Conservation (phyloP, 64 coral and sea anemone genomes). For the Astreopora myriophthalma region DNA sequence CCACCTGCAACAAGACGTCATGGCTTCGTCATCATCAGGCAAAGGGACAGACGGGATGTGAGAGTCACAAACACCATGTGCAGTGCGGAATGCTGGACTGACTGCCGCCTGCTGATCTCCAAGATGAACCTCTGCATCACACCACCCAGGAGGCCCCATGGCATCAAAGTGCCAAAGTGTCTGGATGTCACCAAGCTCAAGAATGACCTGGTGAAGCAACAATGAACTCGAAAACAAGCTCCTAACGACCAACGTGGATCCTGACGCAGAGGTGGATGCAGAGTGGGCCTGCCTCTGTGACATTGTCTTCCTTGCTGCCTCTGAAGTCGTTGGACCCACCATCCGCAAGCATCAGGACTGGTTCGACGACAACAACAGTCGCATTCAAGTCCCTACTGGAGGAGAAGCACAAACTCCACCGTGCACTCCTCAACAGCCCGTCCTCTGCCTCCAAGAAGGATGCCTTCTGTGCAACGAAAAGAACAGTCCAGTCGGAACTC, state of each 20-base stretch:
- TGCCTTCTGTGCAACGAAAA: background rate
- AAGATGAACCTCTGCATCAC: background rate
- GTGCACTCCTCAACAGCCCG: background rate
- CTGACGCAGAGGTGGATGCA: no score
- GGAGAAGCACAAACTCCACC: no score
- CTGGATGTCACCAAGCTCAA: no score
- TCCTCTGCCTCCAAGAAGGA: constrained; percentile 3
- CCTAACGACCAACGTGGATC: no score
- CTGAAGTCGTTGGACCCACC: background rate
- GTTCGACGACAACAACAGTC: background rate
- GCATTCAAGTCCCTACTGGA: no score
- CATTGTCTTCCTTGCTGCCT: background rate
- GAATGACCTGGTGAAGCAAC: no score
- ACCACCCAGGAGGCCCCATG: no score
- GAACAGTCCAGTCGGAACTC: background rate
- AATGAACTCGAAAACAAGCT: no score
- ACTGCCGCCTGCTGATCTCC: background rate
- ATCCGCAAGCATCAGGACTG: background rate
- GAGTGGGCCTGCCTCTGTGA: background rate
- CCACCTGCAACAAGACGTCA: background rate
- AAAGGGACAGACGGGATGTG: background rate
- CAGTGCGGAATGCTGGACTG: background rate
- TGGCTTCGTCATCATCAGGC: background rate
- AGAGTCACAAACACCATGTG: background rate
- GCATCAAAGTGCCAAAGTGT: no score